Evolutionary conservation across 2,113 vertebrate genomes (phyloP).

Genomic region (Cavia porcellus): DNA sequence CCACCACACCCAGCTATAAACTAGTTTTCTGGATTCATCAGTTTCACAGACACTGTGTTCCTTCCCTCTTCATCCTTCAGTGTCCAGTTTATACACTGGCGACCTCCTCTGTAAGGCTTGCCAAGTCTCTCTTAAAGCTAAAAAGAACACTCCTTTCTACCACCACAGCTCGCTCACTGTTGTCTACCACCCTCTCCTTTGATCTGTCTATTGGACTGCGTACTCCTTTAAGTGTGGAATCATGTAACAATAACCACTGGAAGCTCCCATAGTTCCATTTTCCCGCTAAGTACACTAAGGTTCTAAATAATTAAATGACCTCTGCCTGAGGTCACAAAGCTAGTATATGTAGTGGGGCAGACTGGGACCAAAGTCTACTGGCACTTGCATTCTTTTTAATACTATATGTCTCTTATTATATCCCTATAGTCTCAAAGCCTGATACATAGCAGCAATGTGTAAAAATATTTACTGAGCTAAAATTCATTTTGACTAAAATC

Average conservation of each 20-base stretch:
- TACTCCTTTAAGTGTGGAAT: neutral
- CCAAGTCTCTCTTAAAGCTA: neutral
- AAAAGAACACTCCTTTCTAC: neutral
- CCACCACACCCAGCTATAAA: neutral
- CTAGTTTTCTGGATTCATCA: neutral
- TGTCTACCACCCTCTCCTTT: too few relatives aligned
- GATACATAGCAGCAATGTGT: neutral
- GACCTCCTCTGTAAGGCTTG: neutral
- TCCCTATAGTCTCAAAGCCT: neutral
- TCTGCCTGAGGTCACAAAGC: neutral
- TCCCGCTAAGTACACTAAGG: neutral
- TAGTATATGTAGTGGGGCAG: neutral
- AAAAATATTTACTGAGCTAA: slow-evolving; percentile 19
- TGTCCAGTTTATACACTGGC: neutral
- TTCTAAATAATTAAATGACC: neutral
- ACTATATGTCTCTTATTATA: neutral
- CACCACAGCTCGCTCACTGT: neutral
- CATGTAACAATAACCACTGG: neutral
- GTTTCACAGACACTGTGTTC: neutral
- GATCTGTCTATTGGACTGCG: neutral
- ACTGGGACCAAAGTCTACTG: neutral
- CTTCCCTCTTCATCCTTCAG: neutral
- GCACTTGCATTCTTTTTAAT: neutral
- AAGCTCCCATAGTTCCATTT: neutral
- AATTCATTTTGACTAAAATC: neutral